phyloP scores from a whole-genome alignment of 2,888 invertebrate genomes.

The Epiblema foenella region DNA sequence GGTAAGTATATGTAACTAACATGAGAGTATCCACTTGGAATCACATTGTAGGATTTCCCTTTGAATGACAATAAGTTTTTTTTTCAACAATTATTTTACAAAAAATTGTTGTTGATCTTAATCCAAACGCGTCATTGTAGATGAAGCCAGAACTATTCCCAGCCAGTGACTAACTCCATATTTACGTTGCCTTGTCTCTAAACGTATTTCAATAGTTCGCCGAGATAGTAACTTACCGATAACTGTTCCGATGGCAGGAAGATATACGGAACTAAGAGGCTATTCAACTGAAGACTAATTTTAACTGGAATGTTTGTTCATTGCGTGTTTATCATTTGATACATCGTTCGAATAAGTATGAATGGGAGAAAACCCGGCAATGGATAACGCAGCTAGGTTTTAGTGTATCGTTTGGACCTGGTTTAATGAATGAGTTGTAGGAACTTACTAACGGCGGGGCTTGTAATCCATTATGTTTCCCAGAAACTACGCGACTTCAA shows the following conservation, averaged over 20 bases:
- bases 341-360: neutral
- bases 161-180: slow-evolving; percentile 38
- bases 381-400: neutral
- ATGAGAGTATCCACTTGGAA: no score
- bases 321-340: neutral
- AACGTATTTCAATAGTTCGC: slow-evolving; percentile 35
- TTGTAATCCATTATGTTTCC: slow-evolving; percentile 29
- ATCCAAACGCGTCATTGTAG: slow-evolving; percentile 34
- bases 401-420: neutral
- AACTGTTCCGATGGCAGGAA: slow-evolving; percentile 7
- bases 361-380: neutral
- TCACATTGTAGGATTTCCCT: no score
- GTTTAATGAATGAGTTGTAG: slow-evolving; percentile 9
- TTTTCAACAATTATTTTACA: no score
- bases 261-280: slow-evolving; percentile 16
- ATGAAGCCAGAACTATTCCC: slow-evolving; percentile 37
- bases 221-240: slow-evolving; percentile 26
- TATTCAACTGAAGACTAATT: slow-evolving; percentile 23
- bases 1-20: no score
- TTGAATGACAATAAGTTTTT: no score
- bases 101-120: slow-evolving; percentile 15
- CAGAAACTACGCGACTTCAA: slow-evolving; percentile 32
- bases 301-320: slow-evolving; percentile 5
- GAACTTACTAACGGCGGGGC: slow-evolving; percentile 22
- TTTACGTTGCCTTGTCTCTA: slow-evolving; percentile 12